These are phyloP conservation scores for Montipora foliosa DNA, from an alignment of 64 coral and sea anemone genomes.

Conservation along the genomic window DNA sequence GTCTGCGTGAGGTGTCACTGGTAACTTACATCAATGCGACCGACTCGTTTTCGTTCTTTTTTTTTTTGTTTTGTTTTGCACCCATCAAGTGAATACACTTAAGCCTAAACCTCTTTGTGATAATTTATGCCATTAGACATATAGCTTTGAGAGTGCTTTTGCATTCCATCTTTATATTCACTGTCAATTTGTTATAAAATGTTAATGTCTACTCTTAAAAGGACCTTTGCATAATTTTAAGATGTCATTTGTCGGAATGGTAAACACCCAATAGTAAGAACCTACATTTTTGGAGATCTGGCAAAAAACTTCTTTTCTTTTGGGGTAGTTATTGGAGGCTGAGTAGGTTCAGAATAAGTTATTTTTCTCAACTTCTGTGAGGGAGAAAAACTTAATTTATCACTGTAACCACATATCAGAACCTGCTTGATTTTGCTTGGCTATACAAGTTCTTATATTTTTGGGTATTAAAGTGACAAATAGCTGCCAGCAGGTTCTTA, in stretches of 20 bases:
- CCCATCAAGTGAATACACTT: background rate
- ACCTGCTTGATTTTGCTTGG: too few relatives aligned
- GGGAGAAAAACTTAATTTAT: too few relatives aligned
- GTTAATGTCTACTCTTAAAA: slow-evolving; percentile 23
- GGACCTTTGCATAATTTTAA: background rate
- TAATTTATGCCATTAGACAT: slow-evolving; percentile 5
- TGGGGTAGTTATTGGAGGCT: too few relatives aligned
- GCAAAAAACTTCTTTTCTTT: too few relatives aligned
- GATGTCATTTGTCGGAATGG: background rate
- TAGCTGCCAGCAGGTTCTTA: too few relatives aligned
- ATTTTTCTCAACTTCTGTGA: too few relatives aligned
- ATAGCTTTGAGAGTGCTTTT: slow-evolving; percentile 22
- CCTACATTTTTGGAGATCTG: too few relatives aligned
- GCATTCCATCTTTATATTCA: slow-evolving; percentile 22
- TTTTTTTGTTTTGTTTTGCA: background rate
- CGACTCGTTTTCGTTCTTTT: slow-evolving; percentile 6
- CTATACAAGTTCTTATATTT: too few relatives aligned
- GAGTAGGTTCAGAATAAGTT: too few relatives aligned
- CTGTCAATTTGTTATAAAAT: slow-evolving; percentile 27
- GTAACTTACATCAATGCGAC: slow-evolving; percentile 1
- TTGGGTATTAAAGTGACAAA: too few relatives aligned
- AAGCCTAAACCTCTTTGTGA: too few relatives aligned
- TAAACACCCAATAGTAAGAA: background rate
- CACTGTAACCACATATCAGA: too few relatives aligned
- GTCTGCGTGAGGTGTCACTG: background rate